These are phyloP conservation scores for Lasiurus borealis DNA, from an alignment of 2,113 vertebrate species.

Conservation along the genomic window DNA sequence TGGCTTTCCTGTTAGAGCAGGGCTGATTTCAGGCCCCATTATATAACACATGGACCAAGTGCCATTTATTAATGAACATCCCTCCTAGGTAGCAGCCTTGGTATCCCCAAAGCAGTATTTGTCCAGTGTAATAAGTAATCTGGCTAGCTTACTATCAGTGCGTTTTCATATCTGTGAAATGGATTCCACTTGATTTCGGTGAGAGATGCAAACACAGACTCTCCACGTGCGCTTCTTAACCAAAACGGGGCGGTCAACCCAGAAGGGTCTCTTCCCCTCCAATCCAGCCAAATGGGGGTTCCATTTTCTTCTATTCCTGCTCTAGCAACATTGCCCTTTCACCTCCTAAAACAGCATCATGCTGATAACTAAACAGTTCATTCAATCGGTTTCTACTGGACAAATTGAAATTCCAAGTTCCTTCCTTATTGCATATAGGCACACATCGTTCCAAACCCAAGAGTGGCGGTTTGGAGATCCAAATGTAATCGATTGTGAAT, in stretches of 20 bases:
- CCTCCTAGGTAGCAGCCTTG: not conserved
- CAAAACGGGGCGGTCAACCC: not conserved
- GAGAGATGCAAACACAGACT: not conserved
- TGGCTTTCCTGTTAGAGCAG: not conserved
- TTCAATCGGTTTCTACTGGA: not conserved
- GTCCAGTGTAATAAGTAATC: not conserved
- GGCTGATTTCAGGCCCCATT: not conserved
- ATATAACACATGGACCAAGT: not conserved
- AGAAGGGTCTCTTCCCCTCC: not conserved
- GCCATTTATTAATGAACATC: not conserved
- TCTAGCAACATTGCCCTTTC: not conserved
- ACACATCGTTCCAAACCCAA: conserved; percentile 32
- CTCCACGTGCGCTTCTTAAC: not conserved
- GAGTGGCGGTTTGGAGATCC: not conserved
- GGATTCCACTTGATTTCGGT: conserved; percentile 46
- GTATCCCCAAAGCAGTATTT: not conserved
- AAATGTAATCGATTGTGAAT: conserved; percentile 61
- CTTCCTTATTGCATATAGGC: not conserved
- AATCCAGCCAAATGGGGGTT: not conserved
- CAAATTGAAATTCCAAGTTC: conserved; percentile 13
- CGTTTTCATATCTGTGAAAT: conserved; percentile 5
- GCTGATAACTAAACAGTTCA: not conserved
- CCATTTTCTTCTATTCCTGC: not conserved
- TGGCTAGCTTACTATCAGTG: not conserved
- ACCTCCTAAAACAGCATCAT: not conserved